Conservation (phyloP, 2,888 invertebrate species). For the Campoletis raptor region DNA sequence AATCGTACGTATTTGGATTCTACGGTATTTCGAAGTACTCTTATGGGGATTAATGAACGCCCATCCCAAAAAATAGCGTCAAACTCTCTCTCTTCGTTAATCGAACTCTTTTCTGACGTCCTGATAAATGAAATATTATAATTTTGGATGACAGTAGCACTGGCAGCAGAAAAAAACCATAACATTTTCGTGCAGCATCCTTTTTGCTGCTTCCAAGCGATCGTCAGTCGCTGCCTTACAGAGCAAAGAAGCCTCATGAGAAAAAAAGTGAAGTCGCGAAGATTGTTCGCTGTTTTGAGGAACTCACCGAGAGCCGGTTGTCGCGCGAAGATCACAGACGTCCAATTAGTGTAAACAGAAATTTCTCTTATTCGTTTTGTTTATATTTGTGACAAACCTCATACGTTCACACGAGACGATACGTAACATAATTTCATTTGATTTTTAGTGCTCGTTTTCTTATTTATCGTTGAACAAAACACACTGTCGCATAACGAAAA, state of each 20-base stretch:
- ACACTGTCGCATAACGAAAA: constrained; percentile 51
- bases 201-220: background rate
- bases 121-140: background rate
- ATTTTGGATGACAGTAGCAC: background rate
- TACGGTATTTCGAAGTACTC: background rate
- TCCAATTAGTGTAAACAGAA: constrained; percentile 8
- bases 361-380: background rate
- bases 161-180: background rate
- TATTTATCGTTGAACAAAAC: constrained; percentile 43
- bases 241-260: background rate
- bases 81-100: background rate
- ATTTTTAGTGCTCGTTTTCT: background rate
- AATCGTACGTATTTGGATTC: background rate
- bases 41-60: background rate
- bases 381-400: constrained; percentile 3
- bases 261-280: background rate
- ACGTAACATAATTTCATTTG: constrained; percentile 12
- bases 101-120: background rate
- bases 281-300: constrained; percentile 2
- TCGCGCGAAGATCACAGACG: background rate
- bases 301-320: constrained; percentile 23
- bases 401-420: background rate
- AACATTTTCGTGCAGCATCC: background rate
- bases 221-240: background rate
- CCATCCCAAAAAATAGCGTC: background rate